phyloP scores from a whole-genome alignment of 2,888 invertebrate species.

The Mythimna lalbum region DNA sequence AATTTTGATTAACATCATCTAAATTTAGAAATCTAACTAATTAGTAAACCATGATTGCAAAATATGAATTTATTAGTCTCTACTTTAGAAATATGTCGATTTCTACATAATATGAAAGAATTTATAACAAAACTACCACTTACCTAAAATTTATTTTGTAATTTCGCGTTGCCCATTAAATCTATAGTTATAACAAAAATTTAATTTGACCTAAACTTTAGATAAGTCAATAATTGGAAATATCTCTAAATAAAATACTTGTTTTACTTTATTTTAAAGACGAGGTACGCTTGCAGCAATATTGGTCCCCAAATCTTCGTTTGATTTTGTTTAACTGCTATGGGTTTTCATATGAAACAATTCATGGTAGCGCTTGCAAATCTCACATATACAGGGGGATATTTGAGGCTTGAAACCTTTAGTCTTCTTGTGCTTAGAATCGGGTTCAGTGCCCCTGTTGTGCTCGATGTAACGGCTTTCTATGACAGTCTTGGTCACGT shows the following conservation, averaged over 20 bases:
- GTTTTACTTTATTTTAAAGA: neutral
- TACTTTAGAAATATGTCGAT: constrained; percentile 4
- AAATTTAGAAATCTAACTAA: neutral
- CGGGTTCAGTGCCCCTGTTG: constrained; percentile 31
- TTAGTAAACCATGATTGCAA: constrained; percentile 1
- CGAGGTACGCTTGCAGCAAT: constrained; percentile 28
- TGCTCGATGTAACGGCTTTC: constrained; percentile 81
- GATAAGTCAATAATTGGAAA: neutral
- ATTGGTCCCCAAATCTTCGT: constrained; percentile 4
- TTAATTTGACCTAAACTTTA: constrained; percentile 5
- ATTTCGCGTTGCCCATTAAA: constrained; percentile 36
- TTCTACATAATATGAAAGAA: neutral
- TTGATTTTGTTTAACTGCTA: constrained; percentile 1
- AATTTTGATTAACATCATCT: constrained; percentile 21
- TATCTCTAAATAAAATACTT: too few species aligned
- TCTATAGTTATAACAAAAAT: constrained; percentile 9
- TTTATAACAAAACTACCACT: constrained; percentile 3
- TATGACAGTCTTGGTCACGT: constrained; percentile 72
- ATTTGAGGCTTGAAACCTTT: constrained; percentile 51
- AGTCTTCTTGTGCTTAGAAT: constrained; percentile 33
- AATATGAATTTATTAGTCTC: neutral
- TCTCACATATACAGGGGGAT: constrained; percentile 82
- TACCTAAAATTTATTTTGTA: neutral
- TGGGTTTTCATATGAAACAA: constrained; percentile 76
- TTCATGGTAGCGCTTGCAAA: constrained; percentile 84